Base-by-base conservation (phyloP, 2,113 vertebrate genomes). In the Tetraodon nigroviridis region DNA sequence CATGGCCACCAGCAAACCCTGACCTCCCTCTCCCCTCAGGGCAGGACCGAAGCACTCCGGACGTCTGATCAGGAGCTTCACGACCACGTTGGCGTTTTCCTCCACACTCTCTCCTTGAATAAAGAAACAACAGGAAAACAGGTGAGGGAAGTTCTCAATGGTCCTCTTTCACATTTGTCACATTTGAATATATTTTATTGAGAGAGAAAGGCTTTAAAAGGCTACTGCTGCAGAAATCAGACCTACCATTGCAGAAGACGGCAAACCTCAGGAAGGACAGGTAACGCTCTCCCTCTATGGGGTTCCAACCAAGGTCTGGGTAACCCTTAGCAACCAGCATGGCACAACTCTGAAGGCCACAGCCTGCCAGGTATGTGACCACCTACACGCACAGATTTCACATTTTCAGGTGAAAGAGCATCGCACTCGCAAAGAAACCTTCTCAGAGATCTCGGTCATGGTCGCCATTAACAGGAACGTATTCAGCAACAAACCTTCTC, bases 21-120 rank as follows among this genome's bases (percentile, higher is more conserved):
- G 94, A 51, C 96, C 96, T 42, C 96, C 96, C 80, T 99, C 96
- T 37, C 96, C 96, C 61, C 96, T 89, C 18, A 99, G 91, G 21
- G 95, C 96, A 1, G 96, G 96, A 3, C 96, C 96, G 0, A 99
- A 99, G 82, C 96, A 99, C 86, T 99, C 96, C 0, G 96, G 96
- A 1, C 92, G 89, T 61, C 96, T 87, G 86, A 99, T 99, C 64
- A 99, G 92, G 71, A 99, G 92, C 86, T 97, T 97, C 66, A 99
- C 96, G 76, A 98, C 94, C n/a, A 98, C 93, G 19, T 93, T 98
- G 69, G 96, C 94, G 5, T 98, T 98, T 89, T 99, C 96, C 76
- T 98, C 96, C 72, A 99, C 96, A 13, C 96, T 99, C 87, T 98
- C 96, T 84, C 96, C 96, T 98, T 63, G 21, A 40, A 5, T 2